Evolutionary conservation across 1,140 invertebrate species (phyloP).

Genomic region (Campoletis sonorensis): DNA sequence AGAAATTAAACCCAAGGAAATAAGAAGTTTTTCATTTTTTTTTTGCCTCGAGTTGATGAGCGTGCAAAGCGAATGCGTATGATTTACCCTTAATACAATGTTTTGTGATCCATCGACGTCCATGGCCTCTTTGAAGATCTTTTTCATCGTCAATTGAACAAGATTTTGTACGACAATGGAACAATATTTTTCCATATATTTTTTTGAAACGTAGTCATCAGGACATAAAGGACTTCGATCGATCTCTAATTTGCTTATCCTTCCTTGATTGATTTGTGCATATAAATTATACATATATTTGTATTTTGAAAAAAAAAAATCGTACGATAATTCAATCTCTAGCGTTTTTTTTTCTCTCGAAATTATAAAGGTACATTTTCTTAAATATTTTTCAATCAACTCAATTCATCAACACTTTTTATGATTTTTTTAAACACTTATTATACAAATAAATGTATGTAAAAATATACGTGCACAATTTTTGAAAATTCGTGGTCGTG

Average conservation of each 20-base stretch:
- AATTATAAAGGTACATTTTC: too few relatives aligned
- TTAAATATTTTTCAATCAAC: too few relatives aligned
- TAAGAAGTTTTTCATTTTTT: not conserved
- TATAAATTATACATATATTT: not conserved
- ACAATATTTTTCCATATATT: too few relatives aligned
- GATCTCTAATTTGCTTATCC: slow-evolving; percentile 30
- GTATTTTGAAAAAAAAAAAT: not conserved
- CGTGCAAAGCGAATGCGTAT: slow-evolving; percentile 25
- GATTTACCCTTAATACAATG: slow-evolving; percentile 5
- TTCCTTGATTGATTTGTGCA: not conserved
- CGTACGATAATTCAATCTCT: too few relatives aligned
- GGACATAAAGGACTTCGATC: slow-evolving; percentile 21
- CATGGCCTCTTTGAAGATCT: not conserved
- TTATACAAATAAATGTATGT: not conserved
- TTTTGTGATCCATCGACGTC: slow-evolving; percentile 12
- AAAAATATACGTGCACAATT: not conserved
- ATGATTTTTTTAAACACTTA: too few relatives aligned
- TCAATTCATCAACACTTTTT: too few relatives aligned
- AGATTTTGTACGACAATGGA: not conserved
- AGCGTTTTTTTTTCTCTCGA: too few relatives aligned
- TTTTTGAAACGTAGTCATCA: not conserved
- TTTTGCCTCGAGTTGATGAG: not conserved
- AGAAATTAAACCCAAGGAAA: not conserved
- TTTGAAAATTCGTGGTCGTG: slow-evolving; percentile 49
- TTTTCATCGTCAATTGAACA: not conserved